Base-by-base conservation (phyloP, 2,113 vertebrate genomes). In the Acanthochromis polyacanthus region DNA sequence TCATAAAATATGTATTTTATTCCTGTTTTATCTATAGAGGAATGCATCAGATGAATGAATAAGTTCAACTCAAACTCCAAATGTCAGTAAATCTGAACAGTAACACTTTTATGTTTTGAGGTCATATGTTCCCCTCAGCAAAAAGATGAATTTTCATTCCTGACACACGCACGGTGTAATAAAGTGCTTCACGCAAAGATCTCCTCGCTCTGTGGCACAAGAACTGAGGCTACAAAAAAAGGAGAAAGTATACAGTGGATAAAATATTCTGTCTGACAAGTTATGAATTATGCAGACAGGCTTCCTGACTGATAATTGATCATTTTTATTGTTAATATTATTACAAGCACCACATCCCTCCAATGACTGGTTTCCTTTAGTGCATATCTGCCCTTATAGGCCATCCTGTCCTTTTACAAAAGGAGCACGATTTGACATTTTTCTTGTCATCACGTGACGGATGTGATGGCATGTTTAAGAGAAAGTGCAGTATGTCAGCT, bases 251-350 rank as follows among this genome's bases (percentile, higher is more conserved):
- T 23, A 40, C 4, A 19, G 56, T 28, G 7, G 30, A 52, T 57
- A 80, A 72, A 71, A 60, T 76, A 75, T 78, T 62, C 70, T 20
- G 19, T 87, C 70, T 66, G 40, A 69, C 15, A 71, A 75, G 76
- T 72, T 71, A 61, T 75, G 58, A 87, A 82, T 82, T 50, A 85
- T 88, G 74, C 67, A 86, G 65, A 67, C 30, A 25, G n/a, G 57
- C 23, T 32, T 64, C n/a, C 38, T 68, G 16, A 77, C 61, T 65
- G 22, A 60, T 70, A 66, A 75, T 71, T 25, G 70, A 51, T 71
- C 14, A 1, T 10, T 36, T 36, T 36, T 36, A 7, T 19, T 67
- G n/a, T 36, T 36, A 71, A 69, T 63, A 53, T 75, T 20, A 74
- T 83, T 36, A 68, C 2, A 10, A 68, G 32, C 19, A 52, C 40